Evolutionary conservation across 2,888 invertebrate genomes (phyloP).

Genomic region (Nomada ruficornis): DNA sequence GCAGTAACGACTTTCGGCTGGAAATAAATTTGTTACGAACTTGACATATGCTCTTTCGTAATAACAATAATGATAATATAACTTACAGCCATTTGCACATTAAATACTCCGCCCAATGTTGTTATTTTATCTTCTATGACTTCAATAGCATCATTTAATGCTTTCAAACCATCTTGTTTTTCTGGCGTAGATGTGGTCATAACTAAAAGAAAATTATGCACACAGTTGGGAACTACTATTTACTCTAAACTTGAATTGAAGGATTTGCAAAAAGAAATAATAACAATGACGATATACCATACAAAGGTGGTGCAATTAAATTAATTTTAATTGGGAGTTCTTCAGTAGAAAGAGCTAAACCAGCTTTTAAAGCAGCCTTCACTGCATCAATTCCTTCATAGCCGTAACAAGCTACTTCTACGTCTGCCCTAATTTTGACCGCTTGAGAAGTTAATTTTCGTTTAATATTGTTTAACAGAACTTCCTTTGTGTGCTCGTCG

Average conservation of each 20-base stretch:
- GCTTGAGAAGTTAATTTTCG: constrained; percentile 98
- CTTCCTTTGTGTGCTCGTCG: constrained; percentile 95
- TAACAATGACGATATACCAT: constrained; percentile 86
- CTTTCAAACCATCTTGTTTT: constrained; percentile 95
- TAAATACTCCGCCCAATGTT: constrained; percentile 95
- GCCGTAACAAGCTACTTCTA: constrained; percentile 97
- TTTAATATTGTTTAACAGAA: constrained; percentile 96
- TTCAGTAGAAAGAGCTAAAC: constrained; percentile 95
- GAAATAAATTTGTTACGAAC: constrained; percentile 9
- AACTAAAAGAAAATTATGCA: constrained; percentile 86
- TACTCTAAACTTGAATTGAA: neutral
- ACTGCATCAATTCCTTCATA: constrained; percentile 99
- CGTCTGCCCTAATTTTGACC: constrained; percentile 97
- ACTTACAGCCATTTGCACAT: constrained; percentile 96
- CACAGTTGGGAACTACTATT: neutral
- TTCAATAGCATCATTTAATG: constrained; percentile 95
- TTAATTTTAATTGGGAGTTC: constrained; percentile 99
- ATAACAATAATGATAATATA: neutral
- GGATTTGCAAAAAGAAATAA: neutral
- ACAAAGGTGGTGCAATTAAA: constrained; percentile 98
- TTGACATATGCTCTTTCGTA: neutral
- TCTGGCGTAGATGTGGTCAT: constrained; percentile 99
- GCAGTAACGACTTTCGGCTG: constrained; percentile 99
- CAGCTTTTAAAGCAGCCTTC: constrained; percentile 95
- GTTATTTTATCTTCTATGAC: constrained; percentile 93